Evolutionary conservation across 2,888 invertebrate genomes (phyloP).

Genomic region (Tubulanus polymorphus): DNA sequence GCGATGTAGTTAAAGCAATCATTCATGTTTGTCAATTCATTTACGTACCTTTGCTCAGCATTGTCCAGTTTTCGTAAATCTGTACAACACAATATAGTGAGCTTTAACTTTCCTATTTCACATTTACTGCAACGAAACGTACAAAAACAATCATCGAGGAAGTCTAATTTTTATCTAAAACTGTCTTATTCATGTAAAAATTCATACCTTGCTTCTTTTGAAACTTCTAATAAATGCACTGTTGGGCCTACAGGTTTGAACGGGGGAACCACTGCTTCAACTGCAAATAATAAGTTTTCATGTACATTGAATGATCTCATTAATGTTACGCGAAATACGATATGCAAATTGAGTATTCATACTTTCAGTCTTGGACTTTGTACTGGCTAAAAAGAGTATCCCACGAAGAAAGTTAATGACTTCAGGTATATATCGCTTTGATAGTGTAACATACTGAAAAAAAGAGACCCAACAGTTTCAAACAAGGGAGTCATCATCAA

Average conservation of each 20-base stretch:
- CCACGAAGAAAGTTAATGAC: conserved; percentile 76
- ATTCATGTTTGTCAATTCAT: too few relatives aligned
- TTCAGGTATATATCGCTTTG: conserved; percentile 77
- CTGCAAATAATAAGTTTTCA: conserved; percentile 26
- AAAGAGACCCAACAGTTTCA: conserved; percentile 12
- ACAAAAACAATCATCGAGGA: background rate
- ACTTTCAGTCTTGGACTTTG: too few relatives aligned
- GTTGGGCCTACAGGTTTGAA: conserved; percentile 40
- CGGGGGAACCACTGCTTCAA: conserved; percentile 38
- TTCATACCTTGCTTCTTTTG: conserved; percentile 22
- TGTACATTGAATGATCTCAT: background rate
- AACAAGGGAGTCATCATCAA: background rate
- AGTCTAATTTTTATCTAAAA: background rate
- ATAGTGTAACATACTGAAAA: conserved; percentile 68
- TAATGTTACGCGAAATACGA: background rate
- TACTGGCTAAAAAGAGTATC: conserved; percentile 67
- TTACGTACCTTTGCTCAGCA: too few relatives aligned
- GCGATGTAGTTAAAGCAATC: too few relatives aligned
- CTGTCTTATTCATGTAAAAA: too few relatives aligned
- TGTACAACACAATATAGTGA: too few relatives aligned
- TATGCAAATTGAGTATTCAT: too few relatives aligned
- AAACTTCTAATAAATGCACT: conserved; percentile 29
- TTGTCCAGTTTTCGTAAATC: too few relatives aligned
- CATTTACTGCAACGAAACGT: conserved; percentile 6
- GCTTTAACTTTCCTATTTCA: too few relatives aligned